Evolutionary conservation across 2,113 vertebrate genomes (phyloP).

Genomic region (Dermatemys mawii): DNA sequence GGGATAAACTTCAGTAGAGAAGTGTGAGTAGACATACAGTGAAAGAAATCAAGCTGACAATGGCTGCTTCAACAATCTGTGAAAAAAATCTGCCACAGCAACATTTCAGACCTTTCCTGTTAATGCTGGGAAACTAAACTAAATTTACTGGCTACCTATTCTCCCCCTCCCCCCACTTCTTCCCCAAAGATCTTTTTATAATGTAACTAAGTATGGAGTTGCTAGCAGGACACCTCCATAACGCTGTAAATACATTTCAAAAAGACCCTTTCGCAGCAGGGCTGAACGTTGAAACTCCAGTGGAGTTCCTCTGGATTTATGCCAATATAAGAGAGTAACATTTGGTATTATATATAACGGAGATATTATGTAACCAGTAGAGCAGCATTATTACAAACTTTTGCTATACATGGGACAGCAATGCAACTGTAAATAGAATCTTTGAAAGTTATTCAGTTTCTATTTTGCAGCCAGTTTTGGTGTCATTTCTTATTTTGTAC

Average conservation of each 20-base stretch:
- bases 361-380: not conserved
- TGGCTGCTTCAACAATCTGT: not conserved
- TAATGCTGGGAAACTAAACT: not conserved
- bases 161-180: not conserved
- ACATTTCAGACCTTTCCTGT: not conserved
- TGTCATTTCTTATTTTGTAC: not conserved
- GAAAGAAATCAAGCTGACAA: not conserved
- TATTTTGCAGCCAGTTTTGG: not conserved
- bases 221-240: not conserved
- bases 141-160: not conserved
- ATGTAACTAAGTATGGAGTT: not conserved
- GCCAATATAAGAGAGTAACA: not conserved
- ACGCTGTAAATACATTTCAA: slow-evolving; percentile 27
- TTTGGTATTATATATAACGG: not conserved
- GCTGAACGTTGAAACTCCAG: not conserved
- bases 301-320: not conserved
- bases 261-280: slow-evolving; percentile 8
- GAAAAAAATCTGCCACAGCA: not conserved
- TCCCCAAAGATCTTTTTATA: not conserved
- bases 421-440: not conserved
- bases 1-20: not conserved
- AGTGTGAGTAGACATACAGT: not conserved
- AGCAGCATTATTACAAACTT: not conserved
- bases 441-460: not conserved
- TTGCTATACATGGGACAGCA: not conserved